Evolutionary conservation across 2,888 invertebrate species (phyloP).

Genomic region (Sympetrum striolatum): DNA sequence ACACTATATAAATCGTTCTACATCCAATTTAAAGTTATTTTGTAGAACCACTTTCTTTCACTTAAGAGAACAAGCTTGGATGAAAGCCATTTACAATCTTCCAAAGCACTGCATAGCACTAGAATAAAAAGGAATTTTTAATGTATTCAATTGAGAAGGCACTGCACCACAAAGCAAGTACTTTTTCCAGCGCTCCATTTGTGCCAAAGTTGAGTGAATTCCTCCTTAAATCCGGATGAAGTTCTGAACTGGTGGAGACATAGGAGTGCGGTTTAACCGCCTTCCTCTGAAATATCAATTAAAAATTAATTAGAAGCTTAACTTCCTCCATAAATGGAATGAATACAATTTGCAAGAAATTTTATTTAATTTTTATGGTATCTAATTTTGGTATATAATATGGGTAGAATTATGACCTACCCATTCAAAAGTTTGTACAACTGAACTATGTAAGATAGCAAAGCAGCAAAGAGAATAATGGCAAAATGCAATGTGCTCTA

Average conservation of each 20-base stretch:
- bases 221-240: constrained; percentile 34
- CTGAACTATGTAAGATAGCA: too few relatives aligned
- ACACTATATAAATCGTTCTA: not conserved
- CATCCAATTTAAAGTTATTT: not conserved
- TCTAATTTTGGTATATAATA: too few relatives aligned
- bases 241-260: constrained; percentile 39
- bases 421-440: too few relatives aligned
- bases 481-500: too few relatives aligned
- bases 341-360: not conserved
- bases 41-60: not conserved
- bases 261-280: constrained; percentile 38
- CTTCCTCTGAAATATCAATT: constrained; percentile 35
- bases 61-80: not conserved
- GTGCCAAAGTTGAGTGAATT: not conserved
- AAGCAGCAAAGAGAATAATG: too few relatives aligned
- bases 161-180: constrained; percentile 35
- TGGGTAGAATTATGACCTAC: too few relatives aligned
- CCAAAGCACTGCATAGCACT: constrained; percentile 9
- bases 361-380: too few relatives aligned
- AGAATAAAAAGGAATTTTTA: constrained; percentile 5
- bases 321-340: too few relatives aligned
- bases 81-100: not conserved
- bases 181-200: not conserved
- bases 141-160: not conserved
- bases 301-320: not conserved